phyloP scores from a whole-genome alignment of 2,113 vertebrate genomes.

The Pelodiscus sinensis region DNA sequence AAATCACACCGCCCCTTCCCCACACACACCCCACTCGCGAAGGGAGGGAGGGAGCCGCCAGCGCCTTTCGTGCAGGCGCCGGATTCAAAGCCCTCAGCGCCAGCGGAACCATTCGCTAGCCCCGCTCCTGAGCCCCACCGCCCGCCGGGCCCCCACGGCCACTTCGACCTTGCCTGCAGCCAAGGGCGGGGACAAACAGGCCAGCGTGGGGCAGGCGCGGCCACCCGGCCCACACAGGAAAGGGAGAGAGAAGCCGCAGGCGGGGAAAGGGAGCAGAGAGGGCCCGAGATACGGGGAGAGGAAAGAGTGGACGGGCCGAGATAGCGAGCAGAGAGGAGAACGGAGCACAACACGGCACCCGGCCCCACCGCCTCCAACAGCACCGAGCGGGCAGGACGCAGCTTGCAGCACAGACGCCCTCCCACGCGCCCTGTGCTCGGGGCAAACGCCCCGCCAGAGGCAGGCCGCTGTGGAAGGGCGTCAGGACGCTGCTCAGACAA shows the following conservation, averaged over 20 bases:
- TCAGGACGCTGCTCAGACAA: not conserved
- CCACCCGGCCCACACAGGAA: conserved; percentile 11
- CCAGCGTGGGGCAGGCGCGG: not conserved
- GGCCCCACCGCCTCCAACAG: not conserved
- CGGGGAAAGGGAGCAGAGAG: not conserved
- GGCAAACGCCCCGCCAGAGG: not conserved
- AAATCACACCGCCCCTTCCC: not conserved
- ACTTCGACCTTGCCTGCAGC: not conserved
- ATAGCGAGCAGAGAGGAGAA: not conserved
- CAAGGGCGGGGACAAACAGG: no score
- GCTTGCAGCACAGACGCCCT: accelerated
- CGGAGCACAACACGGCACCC: not conserved
- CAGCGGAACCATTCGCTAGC: not conserved
- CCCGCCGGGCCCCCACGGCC: not conserved
- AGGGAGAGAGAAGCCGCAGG: not conserved
- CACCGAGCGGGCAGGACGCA: not conserved
- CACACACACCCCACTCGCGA: not conserved
- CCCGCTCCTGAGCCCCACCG: not conserved
- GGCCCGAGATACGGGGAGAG: not conserved
- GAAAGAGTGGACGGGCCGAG: not conserved
- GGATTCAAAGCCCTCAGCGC: not conserved
- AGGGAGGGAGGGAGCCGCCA: not conserved
- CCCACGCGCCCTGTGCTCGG: not conserved
- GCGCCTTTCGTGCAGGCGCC: not conserved
- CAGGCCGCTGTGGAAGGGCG: not conserved